phyloP scores from a whole-genome alignment of 2,113 vertebrate genomes.

The Pica pica region DNA sequence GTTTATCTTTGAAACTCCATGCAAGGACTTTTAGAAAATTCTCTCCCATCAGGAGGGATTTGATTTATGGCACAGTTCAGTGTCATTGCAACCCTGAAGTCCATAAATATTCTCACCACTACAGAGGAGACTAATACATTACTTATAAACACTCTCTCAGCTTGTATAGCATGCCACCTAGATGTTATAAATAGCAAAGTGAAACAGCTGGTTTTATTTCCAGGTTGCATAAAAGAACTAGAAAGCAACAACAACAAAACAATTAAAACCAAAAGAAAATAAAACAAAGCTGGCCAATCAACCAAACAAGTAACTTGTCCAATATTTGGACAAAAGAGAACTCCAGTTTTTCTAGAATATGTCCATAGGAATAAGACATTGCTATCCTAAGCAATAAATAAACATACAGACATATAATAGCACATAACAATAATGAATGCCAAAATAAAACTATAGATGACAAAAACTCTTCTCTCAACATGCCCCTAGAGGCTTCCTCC shows the following conservation, averaged over 20 bases:
- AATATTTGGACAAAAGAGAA: neutral
- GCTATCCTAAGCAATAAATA: neutral
- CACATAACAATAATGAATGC: neutral
- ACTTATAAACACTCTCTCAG: neutral
- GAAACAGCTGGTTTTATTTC: neutral
- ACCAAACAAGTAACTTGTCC: neutral
- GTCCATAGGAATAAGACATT: neutral
- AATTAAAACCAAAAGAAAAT: neutral
- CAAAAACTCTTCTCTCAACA: neutral
- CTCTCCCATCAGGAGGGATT: too few species aligned
- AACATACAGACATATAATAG: neutral
- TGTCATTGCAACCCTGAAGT: neutral
- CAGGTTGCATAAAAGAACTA: neutral
- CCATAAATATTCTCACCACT: neutral
- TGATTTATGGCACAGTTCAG: too few species aligned
- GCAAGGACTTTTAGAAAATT: too few species aligned
- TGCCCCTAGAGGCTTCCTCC: neutral
- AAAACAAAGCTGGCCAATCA: neutral
- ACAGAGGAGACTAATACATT: neutral
- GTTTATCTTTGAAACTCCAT: too few species aligned
- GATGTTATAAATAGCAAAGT: neutral
- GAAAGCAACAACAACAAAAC: neutral
- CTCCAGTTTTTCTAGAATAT: neutral
- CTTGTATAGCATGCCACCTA: neutral
- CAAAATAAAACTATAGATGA: neutral